phyloP scores from a whole-genome alignment of 1,140 invertebrate genomes.

The Macrotrachela quadricornifera region DNA sequence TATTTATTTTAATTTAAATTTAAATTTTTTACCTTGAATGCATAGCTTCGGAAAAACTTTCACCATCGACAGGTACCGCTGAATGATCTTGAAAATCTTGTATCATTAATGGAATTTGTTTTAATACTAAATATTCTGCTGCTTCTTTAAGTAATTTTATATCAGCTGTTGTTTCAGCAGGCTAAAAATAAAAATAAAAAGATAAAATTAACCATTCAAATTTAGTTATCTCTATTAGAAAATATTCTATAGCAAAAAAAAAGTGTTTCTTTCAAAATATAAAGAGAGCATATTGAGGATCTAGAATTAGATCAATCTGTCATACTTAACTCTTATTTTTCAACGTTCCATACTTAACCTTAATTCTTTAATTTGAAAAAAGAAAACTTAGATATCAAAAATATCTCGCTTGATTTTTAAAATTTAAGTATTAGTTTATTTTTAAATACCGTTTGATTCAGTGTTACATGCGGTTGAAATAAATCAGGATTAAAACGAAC shows the following conservation, averaged over 20 bases:
- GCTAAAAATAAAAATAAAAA: constrained; percentile 16
- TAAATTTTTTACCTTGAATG: not conserved
- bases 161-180: constrained; percentile 51
- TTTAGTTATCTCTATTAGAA: no score
- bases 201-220: not conserved
- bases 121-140: constrained; percentile 70
- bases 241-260: no score
- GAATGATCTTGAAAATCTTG: constrained; percentile 74
- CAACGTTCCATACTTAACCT: no score
- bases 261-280: no score
- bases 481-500: constrained; percentile 95
- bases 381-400: no score
- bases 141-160: constrained; percentile 73
- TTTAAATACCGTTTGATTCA: constrained; percentile 42
- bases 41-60: not conserved
- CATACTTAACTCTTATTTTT: no score
- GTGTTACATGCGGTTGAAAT: constrained; percentile 71
- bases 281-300: no score
- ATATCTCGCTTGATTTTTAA: no score
- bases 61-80: constrained; percentile 25
- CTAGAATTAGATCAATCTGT: no score
- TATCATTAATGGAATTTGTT: constrained; percentile 81
- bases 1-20: no score
- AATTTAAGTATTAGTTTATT: no score
- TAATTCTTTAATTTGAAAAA: no score